A percentile compares a stretch with the other conserved stretches of the same genome.
These are phyloP conservation scores for Taxidea taxus DNA, from an alignment of 2,113 vertebrate species.

Conservation along the genomic window DNA sequence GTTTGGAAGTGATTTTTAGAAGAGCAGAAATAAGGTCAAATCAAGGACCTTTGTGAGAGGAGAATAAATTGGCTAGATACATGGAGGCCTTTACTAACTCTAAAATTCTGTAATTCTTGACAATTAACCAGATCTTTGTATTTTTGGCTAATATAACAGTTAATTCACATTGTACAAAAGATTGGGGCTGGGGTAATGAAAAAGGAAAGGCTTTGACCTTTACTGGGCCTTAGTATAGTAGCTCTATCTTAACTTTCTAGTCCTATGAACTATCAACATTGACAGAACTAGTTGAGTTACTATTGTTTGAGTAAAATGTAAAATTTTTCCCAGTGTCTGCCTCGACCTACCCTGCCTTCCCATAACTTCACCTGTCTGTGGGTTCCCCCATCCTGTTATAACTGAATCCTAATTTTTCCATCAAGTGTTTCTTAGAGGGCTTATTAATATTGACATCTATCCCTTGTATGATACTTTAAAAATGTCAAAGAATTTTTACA, in stretches of 20 bases:
- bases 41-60: neutral
- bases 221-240: neutral
- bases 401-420: neutral
- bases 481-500: neutral
- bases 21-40: neutral
- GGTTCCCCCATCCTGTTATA: neutral
- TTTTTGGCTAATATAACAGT: neutral
- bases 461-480: neutral
- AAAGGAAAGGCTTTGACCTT: neutral
- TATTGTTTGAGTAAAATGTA: neutral
- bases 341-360: neutral
- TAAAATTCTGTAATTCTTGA: conserved; percentile 9
- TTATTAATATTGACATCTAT: neutral
- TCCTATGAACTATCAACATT: neutral
- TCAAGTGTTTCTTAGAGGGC: neutral
- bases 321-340: neutral
- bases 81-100: neutral
- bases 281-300: neutral
- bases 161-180: neutral
- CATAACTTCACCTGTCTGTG: neutral
- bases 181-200: neutral
- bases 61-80: neutral
- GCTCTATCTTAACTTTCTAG: neutral
- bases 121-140: neutral
- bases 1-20: neutral